Percentiles rank a stretch among this genome's conserved stretches.
Conservation (phyloP, 2,797 vertebrate genomes). For the Astyanax mexicanus region DNA sequence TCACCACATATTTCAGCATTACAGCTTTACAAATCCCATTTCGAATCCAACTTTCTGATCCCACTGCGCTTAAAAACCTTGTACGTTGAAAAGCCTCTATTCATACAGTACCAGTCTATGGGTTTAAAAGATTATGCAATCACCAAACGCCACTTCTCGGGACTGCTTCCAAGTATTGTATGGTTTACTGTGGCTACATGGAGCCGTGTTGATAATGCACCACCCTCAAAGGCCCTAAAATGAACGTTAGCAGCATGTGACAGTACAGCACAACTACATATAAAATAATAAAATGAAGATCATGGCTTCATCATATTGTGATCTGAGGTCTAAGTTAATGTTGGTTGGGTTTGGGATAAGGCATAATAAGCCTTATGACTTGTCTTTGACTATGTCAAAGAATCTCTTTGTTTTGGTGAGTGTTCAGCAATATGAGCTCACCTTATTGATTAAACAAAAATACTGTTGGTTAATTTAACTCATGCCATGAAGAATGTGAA, state of each 20-base stretch:
- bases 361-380: background rate
- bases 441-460: background rate
- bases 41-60: conserved; percentile 9
- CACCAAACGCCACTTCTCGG: background rate
- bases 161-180: conserved; percentile 7
- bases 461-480: background rate
- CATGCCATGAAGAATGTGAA: background rate
- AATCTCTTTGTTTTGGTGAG: background rate
- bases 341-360: conserved; percentile 33
- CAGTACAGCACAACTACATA: no score
- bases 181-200: background rate
- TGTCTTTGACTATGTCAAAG: no score
- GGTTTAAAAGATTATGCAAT: conserved; percentile 20
- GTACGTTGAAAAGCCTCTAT: background rate
- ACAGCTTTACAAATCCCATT: background rate
- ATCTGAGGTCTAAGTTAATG: background rate
- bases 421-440: background rate
- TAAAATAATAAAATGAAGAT: background rate
- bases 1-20: no score
- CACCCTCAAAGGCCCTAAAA: background rate
- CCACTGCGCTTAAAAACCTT: background rate
- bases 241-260: conserved; percentile 3
- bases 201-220: conserved; percentile 4
- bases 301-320: background rate
- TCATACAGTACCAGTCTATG: background rate